These are phyloP conservation scores for Apocheima hispidaria DNA, from an alignment of 2,888 invertebrate genomes.

Conservation along the genomic window DNA sequence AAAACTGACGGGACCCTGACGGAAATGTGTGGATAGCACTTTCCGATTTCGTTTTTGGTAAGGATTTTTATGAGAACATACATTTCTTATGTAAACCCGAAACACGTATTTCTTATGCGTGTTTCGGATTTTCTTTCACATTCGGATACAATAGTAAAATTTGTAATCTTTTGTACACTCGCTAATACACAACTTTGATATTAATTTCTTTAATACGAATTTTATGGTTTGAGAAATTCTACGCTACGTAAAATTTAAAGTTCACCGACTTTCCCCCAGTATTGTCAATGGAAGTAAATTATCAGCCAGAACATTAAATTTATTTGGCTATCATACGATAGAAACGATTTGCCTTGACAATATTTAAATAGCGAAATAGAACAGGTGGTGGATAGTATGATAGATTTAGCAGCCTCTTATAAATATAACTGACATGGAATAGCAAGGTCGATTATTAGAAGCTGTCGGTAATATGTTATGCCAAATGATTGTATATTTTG, in stretches of 20 bases:
- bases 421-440: neutral
- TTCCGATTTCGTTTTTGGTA: no score
- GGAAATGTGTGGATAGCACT: no score
- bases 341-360: slow-evolving; percentile 20
- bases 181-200: no score
- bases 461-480: slow-evolving; percentile 10
- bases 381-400: slow-evolving; percentile 14
- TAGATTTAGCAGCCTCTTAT: slow-evolving; percentile 5
- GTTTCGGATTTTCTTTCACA: no score
- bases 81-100: no score
- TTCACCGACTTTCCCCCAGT: slow-evolving; percentile 16
- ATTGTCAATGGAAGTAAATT: slow-evolving; percentile 17
- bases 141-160: no score
- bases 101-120: no score
- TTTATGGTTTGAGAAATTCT: no score
- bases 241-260: neutral
- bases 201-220: no score
- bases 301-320: slow-evolving; percentile 11
- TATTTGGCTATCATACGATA: slow-evolving; percentile 14
- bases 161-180: no score
- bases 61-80: no score
- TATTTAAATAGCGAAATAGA: slow-evolving; percentile 15
- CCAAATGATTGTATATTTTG: slow-evolving; percentile 18
- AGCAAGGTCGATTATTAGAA: slow-evolving; percentile 5
- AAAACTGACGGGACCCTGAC: no score